Conservation (phyloP, 2,113 vertebrate species). For the Onychostruthus taczanowskii region DNA sequence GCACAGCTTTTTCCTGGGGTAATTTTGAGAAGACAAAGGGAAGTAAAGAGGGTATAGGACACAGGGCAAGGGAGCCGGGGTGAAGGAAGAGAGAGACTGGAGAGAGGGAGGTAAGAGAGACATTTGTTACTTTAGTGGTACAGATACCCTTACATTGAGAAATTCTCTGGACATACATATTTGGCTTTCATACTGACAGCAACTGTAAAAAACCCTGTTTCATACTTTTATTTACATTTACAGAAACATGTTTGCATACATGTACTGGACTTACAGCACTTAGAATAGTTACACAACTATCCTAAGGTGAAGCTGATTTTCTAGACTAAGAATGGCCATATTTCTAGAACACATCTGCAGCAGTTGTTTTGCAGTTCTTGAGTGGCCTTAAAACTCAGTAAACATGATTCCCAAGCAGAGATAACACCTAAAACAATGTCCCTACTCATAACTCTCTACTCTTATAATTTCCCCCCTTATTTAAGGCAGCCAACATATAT, state of each 20-base stretch:
- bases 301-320: not conserved
- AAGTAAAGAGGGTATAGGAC: not conserved
- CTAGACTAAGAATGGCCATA: not conserved
- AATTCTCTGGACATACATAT: not conserved
- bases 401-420: not conserved
- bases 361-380: not conserved
- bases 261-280: not conserved
- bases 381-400: not conserved
- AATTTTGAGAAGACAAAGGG: not conserved
- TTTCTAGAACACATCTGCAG: not conserved
- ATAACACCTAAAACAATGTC: not conserved
- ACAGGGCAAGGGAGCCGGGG: not conserved
- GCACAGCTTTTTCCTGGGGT: not conserved
- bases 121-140: not conserved
- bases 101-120: not conserved
- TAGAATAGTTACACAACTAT: not conserved
- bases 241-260: not conserved
- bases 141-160: not conserved
- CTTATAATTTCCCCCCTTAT: not conserved
- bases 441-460: not conserved
- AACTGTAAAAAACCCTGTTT: not conserved
- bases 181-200: not conserved
- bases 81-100: not conserved
- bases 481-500: not conserved
- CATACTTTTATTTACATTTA: not conserved